A percentile compares a stretch with the other conserved stretches of the same genome.
Evolutionary conservation across 2,113 vertebrate genomes (phyloP).

Genomic region (Salminus brasiliensis): DNA sequence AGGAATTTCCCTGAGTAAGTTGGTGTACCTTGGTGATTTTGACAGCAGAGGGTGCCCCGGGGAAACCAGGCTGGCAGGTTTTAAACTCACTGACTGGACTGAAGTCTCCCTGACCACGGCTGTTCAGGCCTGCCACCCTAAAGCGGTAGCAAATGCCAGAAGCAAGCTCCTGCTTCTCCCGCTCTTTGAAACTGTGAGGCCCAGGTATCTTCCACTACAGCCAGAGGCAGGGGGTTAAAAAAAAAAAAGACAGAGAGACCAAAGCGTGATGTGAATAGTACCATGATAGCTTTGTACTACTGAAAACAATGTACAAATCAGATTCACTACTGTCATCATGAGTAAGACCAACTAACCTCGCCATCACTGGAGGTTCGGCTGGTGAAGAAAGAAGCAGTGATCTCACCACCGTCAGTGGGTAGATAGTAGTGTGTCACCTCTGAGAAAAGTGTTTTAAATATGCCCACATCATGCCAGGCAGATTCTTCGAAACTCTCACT

Average conservation of each 20-base stretch:
- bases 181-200: slow-evolving; percentile 81
- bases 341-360: slow-evolving; percentile 58
- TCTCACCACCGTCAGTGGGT: slow-evolving; percentile 73
- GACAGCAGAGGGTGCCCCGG: slow-evolving; percentile 95
- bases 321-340: too few species aligned
- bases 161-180: slow-evolving; percentile 84
- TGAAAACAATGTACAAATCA: too few species aligned
- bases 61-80: slow-evolving; percentile 95
- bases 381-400: slow-evolving; percentile 44
- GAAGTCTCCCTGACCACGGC: slow-evolving; percentile 88
- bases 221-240: neutral
- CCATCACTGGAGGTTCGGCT: slow-evolving; percentile 29
- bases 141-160: slow-evolving; percentile 91
- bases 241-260: too few species aligned
- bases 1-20: neutral
- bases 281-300: neutral
- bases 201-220: slow-evolving; percentile 75
- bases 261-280: neutral
- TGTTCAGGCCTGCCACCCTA: slow-evolving; percentile 92
- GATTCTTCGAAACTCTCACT: slow-evolving; percentile 39
- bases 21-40: slow-evolving; percentile 89
- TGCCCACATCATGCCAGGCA: slow-evolving; percentile 91
- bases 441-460: slow-evolving; percentile 88
- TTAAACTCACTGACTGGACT: slow-evolving; percentile 94
- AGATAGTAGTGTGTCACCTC: slow-evolving; percentile 90